Conservation (phyloP, 2,113 vertebrate species). For the Xyliphius kryptos region DNA sequence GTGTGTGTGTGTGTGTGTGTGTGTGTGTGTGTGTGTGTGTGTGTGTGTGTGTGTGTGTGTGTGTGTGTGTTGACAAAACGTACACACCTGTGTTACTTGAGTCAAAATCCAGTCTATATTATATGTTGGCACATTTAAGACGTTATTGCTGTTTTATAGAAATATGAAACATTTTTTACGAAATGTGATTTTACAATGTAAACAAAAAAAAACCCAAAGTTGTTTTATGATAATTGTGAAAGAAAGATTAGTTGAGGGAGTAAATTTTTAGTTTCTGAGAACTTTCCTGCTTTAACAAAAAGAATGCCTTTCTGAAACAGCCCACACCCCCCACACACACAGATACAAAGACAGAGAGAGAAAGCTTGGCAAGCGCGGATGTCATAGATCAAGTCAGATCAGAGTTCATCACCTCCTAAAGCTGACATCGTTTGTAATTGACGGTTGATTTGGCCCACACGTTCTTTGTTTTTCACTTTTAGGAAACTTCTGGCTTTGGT, state of each 20-base stretch:
- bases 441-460: conserved; percentile 8
- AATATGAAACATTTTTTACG: too few species aligned
- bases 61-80: not conserved
- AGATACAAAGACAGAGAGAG: conserved; percentile 18
- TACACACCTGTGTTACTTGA: not conserved
- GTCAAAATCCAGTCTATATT: not conserved
- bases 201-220: conserved; percentile 1
- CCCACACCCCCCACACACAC: conserved; percentile 25
- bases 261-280: conserved; percentile 42
- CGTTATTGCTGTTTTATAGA: not conserved
- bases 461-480: conserved; percentile 9
- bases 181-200: conserved; percentile 15
- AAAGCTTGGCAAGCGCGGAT: conserved; percentile 32
- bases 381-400: conserved; percentile 35
- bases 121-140: conserved; percentile 6
- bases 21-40: not conserved
- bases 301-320: conserved; percentile 8
- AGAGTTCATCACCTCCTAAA: conserved; percentile 31
- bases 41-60: not conserved
- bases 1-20: too few species aligned
- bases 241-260: conserved; percentile 32
- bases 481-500: conserved; percentile 31
- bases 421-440: conserved; percentile 28
- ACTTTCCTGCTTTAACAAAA: conserved; percentile 9
- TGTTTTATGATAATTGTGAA: conserved; percentile 5